phyloP scores from a whole-genome alignment of 2,113 vertebrate genomes.

The Lamprologus sp. region DNA sequence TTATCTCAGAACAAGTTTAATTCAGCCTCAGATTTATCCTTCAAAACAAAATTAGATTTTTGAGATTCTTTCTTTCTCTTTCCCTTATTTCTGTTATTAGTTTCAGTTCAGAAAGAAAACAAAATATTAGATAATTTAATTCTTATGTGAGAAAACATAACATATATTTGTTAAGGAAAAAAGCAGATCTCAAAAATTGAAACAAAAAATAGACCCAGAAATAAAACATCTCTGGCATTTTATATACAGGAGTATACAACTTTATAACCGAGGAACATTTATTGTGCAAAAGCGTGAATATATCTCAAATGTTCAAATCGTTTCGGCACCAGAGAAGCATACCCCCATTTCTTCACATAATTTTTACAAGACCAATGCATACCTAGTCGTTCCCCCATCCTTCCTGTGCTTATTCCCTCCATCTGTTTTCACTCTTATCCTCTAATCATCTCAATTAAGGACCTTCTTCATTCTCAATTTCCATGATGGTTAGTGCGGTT shows the following conservation, averaged over 20 bases:
- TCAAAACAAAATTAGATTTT: neutral
- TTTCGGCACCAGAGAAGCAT: neutral
- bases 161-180: neutral
- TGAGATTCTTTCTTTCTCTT: neutral
- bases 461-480: constrained; percentile 34
- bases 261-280: neutral
- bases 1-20: neutral
- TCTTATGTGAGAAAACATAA: neutral
- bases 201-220: neutral
- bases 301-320: neutral
- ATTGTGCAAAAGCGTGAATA: neutral
- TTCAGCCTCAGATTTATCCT: neutral
- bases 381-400: neutral
- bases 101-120: neutral
- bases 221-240: neutral
- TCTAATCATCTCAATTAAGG: constrained; percentile 67
- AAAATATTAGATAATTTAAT: neutral
- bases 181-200: neutral
- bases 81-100: neutral
- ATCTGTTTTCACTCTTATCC: constrained; percentile 53
- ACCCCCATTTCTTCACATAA: neutral
- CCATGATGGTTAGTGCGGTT: neutral
- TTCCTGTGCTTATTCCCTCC: constrained; percentile 1
- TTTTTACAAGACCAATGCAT: neutral
- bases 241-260: neutral